Evolutionary conservation across 2,888 invertebrate genomes (phyloP).

Genomic region (Lydus trimaculatus): DNA sequence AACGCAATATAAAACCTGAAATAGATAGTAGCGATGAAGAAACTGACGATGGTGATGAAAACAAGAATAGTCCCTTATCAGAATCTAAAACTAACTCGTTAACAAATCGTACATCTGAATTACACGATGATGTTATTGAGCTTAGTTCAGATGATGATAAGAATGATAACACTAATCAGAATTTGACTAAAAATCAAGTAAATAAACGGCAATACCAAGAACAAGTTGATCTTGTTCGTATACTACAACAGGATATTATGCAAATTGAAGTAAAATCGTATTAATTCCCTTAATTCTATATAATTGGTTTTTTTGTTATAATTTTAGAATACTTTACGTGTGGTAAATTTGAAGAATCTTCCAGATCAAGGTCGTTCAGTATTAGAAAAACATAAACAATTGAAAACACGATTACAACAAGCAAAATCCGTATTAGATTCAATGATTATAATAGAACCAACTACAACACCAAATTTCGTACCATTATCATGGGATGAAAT

Average conservation of each 20-base stretch:
- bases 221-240: conserved; percentile 22
- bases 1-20: neutral
- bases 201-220: conserved; percentile 60
- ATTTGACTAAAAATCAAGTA: neutral
- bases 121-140: neutral
- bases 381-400: conserved; percentile 59
- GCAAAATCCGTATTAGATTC: conserved; percentile 63
- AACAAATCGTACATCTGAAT: neutral
- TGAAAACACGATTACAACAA: conserved; percentile 61
- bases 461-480: conserved; percentile 32
- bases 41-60: neutral
- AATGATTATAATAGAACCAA: conserved; percentile 59
- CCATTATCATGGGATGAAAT: conserved; percentile 64
- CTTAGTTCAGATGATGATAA: neutral
- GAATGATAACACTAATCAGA: neutral
- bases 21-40: neutral
- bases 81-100: neutral
- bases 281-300: neutral
- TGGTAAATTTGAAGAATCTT: conserved; percentile 57
- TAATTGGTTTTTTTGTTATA: neutral
- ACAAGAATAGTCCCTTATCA: neutral
- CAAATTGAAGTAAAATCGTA: conserved; percentile 24
- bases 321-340: conserved; percentile 38
- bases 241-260: conserved; percentile 32
- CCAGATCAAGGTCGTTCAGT: conserved; percentile 73